These are phyloP conservation scores for Rugalucina vietnamica DNA, from an alignment of 2,888 invertebrate species.

Conservation along the genomic window DNA sequence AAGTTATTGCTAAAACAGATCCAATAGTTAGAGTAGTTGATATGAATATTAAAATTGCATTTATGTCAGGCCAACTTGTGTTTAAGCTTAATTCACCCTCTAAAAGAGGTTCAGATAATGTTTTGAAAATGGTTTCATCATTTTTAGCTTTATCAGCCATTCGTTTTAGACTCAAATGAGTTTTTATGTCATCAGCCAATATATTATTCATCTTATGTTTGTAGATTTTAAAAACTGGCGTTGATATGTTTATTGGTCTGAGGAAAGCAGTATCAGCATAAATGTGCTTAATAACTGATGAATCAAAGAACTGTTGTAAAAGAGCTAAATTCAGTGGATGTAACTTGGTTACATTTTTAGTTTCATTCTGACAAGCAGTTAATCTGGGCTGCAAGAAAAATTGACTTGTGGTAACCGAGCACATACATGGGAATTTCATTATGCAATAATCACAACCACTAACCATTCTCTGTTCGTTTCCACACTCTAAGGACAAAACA, in stretches of 20 bases:
- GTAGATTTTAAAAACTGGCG: constrained; percentile 20
- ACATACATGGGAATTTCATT: constrained; percentile 18
- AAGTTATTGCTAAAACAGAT: neutral
- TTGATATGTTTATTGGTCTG: constrained; percentile 5
- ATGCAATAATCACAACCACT: constrained; percentile 31
- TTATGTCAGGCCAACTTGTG: constrained; percentile 26
- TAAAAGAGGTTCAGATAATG: constrained; percentile 23
- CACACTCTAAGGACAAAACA: constrained; percentile 18
- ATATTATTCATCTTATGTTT: constrained; percentile 21
- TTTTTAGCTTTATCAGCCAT: constrained; percentile 17
- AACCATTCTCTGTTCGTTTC: constrained; percentile 14
- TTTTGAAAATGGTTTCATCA: neutral
- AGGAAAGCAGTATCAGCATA: constrained; percentile 16
- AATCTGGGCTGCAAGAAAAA: constrained; percentile 28
- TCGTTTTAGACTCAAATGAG: constrained; percentile 6
- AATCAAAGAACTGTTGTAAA: constrained; percentile 17
- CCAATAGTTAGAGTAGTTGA: neutral
- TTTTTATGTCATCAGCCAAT: neutral
- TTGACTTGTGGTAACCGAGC: constrained; percentile 7
- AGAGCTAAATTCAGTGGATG: constrained; percentile 13
- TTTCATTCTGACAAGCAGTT: constrained; percentile 16
- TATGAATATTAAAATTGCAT: constrained; percentile 17
- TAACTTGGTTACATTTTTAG: neutral
- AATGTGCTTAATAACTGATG: neutral
- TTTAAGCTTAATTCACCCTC: constrained; percentile 23